These are phyloP conservation scores for Stramonita haemastoma DNA, from an alignment of 2,888 invertebrate genomes.

Conservation along the genomic window DNA sequence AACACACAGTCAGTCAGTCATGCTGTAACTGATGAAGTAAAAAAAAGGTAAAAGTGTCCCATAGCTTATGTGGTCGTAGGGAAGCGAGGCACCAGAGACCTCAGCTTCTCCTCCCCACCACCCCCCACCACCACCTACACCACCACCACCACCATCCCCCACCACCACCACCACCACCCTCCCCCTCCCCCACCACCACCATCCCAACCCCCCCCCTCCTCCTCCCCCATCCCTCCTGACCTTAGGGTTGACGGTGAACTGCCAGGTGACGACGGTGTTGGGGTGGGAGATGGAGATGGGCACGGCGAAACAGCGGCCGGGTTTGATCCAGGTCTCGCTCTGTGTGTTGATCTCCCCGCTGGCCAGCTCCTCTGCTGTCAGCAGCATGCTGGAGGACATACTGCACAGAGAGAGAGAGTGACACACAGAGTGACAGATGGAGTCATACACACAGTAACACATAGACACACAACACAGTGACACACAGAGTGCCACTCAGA, in stretches of 20 bases:
- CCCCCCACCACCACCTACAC: background rate
- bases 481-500: background rate
- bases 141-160: background rate
- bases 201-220: background rate
- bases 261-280: conserved; percentile 73
- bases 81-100: too few relatives aligned
- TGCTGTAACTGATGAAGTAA: too few relatives aligned
- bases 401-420: too few relatives aligned
- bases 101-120: too few relatives aligned
- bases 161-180: background rate
- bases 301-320: conserved; percentile 72
- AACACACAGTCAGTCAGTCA: too few relatives aligned
- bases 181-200: background rate
- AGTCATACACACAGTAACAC: background rate
- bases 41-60: too few relatives aligned
- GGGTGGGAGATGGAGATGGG: conserved; percentile 68
- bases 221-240: conserved; percentile 54
- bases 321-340: conserved; percentile 64
- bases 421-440: background rate
- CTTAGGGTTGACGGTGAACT: conserved; percentile 76
- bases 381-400: conserved; percentile 60
- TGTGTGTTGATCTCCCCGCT: conserved; percentile 65
- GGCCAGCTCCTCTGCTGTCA: conserved; percentile 64
- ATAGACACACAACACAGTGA: background rate
- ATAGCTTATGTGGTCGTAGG: too few relatives aligned